Evolutionary conservation across 2,888 invertebrate genomes (phyloP), one percentile per base, ranked within the genome.

Genomic region (Epistrophe grossulariae): DNA sequence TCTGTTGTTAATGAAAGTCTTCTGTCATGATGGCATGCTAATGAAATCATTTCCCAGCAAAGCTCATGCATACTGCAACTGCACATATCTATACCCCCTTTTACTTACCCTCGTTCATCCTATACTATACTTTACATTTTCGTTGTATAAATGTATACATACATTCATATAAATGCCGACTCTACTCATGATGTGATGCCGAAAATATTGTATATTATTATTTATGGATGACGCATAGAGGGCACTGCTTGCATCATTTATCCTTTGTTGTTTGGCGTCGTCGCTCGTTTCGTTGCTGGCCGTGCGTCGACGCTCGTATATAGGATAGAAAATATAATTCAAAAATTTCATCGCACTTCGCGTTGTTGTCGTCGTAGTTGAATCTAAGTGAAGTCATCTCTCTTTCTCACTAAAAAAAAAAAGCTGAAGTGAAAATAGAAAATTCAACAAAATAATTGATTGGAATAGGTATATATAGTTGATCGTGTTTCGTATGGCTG

Each of bases 401-500:
- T 40, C 28, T 55, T 50, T 55, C 55, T 52, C 40, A 24, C 38
- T 40, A 28, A 24, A 24, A 24, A 24, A 24, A 24, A 50, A 45
- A 68, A 11, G 8, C 8, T n/a, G 43, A 45, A 72, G 57, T 80
- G 81, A 73, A 85, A 85, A 85, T 85, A 85, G 81, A 78, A 85
- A 81, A 85, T 78, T 78, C 64, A 70, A 31, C 48, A 55, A 78
- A 78, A 15, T 81, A 78, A 81, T 81, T 85, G 81, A 85, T 77
- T 81, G 84, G 80, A 77, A 81, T 73, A 5, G 84, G 80, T 73
- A 81, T 73, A 77, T 40, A 38, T 60, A 35, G 68, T 70, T 77
- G 48, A 73, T 70, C 28, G 55, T 80, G 66, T 64, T 77, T 38
- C 8, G 45, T n/a, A 8, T 45, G 2, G 45, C 45, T 45, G n/a